These are phyloP conservation scores for Saturnia pavonia DNA, from an alignment of 2,888 invertebrate genomes.

Conservation along the genomic window DNA sequence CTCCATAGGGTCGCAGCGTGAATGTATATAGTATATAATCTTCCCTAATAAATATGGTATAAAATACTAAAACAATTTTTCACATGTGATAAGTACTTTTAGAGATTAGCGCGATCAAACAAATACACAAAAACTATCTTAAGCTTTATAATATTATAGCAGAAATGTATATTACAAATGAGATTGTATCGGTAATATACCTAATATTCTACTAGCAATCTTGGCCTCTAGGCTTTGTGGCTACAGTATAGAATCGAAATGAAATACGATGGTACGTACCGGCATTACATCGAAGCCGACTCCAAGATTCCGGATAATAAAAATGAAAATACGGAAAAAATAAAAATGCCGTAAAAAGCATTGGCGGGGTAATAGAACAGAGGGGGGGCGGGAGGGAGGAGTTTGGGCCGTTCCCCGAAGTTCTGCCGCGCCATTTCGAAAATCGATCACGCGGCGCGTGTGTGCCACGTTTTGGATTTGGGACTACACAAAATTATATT, in stretches of 20 bases:
- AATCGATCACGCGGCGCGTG: constrained; percentile 71
- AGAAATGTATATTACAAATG: too few relatives aligned
- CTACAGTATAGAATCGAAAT: background rate
- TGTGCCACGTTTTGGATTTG: constrained; percentile 34
- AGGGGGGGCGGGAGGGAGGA: constrained; percentile 37
- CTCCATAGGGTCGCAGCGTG: too few relatives aligned
- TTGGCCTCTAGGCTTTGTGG: too few relatives aligned
- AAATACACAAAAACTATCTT: too few relatives aligned
- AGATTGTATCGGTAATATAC: too few relatives aligned
- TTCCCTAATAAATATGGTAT: too few relatives aligned
- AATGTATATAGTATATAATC: too few relatives aligned
- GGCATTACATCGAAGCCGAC: background rate
- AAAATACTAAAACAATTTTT: too few relatives aligned
- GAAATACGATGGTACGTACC: background rate
- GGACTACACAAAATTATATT: constrained; percentile 49
- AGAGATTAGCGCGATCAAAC: too few relatives aligned
- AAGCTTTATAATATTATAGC: too few relatives aligned
- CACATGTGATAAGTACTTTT: too few relatives aligned
- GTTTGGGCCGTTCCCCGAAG: constrained; percentile 43
- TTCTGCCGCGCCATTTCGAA: constrained; percentile 62
- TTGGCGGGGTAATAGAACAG: constrained; percentile 55
- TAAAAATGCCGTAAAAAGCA: constrained; percentile 61
- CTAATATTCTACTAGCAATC: too few relatives aligned
- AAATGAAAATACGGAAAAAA: constrained; percentile 47
- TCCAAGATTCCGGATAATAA: constrained; percentile 12